Conservation (phyloP, 2,113 vertebrate genomes). For the Dolichotis patagonum region DNA sequence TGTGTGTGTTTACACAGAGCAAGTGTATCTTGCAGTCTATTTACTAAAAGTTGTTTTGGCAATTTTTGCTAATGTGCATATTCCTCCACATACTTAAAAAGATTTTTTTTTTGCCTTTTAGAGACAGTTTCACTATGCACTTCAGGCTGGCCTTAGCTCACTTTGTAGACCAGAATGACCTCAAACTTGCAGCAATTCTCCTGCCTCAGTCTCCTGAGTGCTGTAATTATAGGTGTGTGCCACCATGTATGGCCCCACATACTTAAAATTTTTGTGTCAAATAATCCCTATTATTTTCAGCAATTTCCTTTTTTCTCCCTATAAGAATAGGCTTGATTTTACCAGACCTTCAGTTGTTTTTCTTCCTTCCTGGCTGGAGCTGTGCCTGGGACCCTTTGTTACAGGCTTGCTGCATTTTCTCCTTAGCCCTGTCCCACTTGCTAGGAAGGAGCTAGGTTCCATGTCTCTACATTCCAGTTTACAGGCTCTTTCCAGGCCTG, state of each 20-base stretch:
- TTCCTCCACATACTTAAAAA: background rate
- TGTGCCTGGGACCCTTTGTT: slow-evolving; percentile 22
- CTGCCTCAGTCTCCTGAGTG: too few species aligned
- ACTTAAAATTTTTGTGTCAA: background rate
- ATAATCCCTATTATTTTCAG: background rate
- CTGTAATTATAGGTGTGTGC: too few species aligned
- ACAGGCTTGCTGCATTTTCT: slow-evolving; percentile 56
- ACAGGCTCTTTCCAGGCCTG: slow-evolving; percentile 39
- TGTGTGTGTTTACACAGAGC: background rate
- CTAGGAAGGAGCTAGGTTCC: slow-evolving; percentile 31
- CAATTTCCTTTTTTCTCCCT: background rate
- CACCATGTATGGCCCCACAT: background rate
- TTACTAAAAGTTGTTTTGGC: background rate
- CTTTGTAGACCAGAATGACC: too few species aligned
- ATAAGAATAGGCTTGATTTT: slow-evolving; percentile 16
- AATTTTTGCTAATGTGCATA: background rate
- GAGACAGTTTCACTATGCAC: too few species aligned
- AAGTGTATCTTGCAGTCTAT: background rate
- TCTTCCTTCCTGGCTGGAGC: background rate
- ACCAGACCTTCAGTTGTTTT: slow-evolving; percentile 26
- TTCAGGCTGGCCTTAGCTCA: too few species aligned
- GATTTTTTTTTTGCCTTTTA: too few species aligned
- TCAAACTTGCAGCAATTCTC: too few species aligned
- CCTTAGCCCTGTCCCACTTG: slow-evolving; percentile 41
- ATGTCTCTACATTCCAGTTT: slow-evolving; percentile 35